Evolutionary conservation across 1,140 invertebrate genomes (phyloP).

Genomic region (Sweltsa coloradensis): DNA sequence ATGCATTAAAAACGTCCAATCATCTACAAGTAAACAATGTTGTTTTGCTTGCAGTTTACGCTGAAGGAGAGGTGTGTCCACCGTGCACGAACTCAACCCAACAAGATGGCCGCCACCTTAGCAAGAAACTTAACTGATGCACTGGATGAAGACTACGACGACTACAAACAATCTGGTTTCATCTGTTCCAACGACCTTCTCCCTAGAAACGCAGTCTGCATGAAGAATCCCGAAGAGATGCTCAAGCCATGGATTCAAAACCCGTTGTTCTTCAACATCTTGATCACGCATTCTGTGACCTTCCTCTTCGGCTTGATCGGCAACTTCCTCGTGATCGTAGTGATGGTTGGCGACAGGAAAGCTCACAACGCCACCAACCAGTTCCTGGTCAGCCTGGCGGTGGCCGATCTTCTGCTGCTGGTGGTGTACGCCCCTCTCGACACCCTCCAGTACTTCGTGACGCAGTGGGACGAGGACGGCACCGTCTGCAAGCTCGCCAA

Average conservation of each 20-base stretch:
- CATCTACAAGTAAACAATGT: too few relatives aligned
- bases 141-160: too few relatives aligned
- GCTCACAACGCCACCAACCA: constrained; percentile 20
- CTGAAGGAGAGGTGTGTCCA: too few relatives aligned
- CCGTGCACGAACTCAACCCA: too few relatives aligned
- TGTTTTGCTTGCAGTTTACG: too few relatives aligned
- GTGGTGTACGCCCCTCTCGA: constrained; percentile 31
- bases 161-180: too few relatives aligned
- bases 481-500: constrained; percentile 29
- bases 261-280: constrained; percentile 25
- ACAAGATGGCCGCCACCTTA: too few relatives aligned
- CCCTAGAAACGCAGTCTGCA: constrained; percentile 14
- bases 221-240: constrained; percentile 28
- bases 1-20: too few relatives aligned
- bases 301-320: constrained; percentile 26
- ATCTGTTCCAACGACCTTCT: too few relatives aligned
- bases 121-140: too few relatives aligned
- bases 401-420: constrained; percentile 32
- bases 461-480: constrained; percentile 25
- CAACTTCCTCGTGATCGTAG: constrained; percentile 20
- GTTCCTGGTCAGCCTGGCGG: constrained; percentile 28
- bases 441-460: constrained; percentile 29
- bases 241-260: constrained; percentile 25
- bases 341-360: constrained; percentile 23
- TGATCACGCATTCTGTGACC: constrained; percentile 28